These are phyloP conservation scores for Alectoris magna DNA, from an alignment of 2,797 vertebrate genomes.

Conservation along the genomic window DNA sequence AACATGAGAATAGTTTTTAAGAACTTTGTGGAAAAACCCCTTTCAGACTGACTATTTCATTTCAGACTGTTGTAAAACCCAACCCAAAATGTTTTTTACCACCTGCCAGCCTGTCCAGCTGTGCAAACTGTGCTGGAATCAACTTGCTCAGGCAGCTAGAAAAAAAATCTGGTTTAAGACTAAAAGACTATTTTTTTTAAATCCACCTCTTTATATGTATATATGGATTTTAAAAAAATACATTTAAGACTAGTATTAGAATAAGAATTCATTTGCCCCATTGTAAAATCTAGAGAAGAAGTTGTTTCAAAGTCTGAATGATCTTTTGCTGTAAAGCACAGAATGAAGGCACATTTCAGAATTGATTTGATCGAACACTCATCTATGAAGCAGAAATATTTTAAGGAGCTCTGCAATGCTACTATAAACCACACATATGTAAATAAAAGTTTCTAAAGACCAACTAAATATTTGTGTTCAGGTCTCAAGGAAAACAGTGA, in stretches of 20 bases:
- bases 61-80: constrained; percentile 5
- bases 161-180: constrained; percentile 49
- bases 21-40: not conserved
- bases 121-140: constrained; percentile 42
- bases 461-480: not conserved
- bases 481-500: not conserved
- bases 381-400: not conserved
- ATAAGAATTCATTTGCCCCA: not conserved
- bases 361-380: not conserved
- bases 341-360: not conserved
- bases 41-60: not conserved
- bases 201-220: not conserved
- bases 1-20: not conserved
- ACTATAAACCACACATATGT: not conserved
- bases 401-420: not conserved
- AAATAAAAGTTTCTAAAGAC: not conserved
- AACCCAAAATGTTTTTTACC: constrained; percentile 34
- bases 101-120: constrained; percentile 37
- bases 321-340: not conserved
- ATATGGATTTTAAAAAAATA: not conserved
- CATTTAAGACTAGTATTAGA: not conserved
- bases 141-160: constrained; percentile 39
- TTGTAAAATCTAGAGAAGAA: not conserved
- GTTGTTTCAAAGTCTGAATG: not conserved
- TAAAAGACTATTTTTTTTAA: not conserved